Evolutionary conservation across 2,888 invertebrate species (phyloP), one percentile per base, ranked within the genome.

Genomic region (Achlya flavicornis): DNA sequence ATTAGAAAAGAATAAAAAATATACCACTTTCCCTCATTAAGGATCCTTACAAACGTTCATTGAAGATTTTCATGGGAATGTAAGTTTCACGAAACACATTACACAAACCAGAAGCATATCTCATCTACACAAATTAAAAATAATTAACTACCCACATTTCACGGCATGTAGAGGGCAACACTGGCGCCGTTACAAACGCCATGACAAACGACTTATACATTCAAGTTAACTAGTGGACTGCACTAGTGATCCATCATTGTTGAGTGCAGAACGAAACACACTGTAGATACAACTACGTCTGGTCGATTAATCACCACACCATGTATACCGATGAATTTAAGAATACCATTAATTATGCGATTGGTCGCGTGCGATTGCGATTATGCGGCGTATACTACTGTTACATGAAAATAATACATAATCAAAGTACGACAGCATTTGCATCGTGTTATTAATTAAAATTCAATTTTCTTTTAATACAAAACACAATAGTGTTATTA

Each of bases 261-360:
- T 76, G 86, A 83, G 83, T 80, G 84, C 82, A 81, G 83, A 84
- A 84, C 88, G 86, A 84, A 85, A 87, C 89, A 87, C 72, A 73
- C 86, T 81, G 85, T 83, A 86, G 87, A 88, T 88, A 88, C 80
- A 80, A 79, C 85, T 81, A 78, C 75, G 86, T 83, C 86, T 85
- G 84, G 76, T 80, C 85, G 87, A 90, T 90, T 90, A 88, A 90
- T 90, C 89, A 89, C 80, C 74, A 78, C 89, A 89, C 80, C 74
- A 78, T 79, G 82, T 84, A 79, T 84, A 82, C 76, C 41, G 6
- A 76, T 82, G 75, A 76, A 68, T 71, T 69, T 81, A 83, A 62
- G 81, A 63, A 0, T 63, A 64, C 76, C 76, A 65, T 74, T 73
- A 80, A 74, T 35, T 63, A 19, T 3, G 11, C 71, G 76, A 65